Base-by-base conservation (phyloP, 2,113 vertebrate species). In the Phainopepla nitens region DNA sequence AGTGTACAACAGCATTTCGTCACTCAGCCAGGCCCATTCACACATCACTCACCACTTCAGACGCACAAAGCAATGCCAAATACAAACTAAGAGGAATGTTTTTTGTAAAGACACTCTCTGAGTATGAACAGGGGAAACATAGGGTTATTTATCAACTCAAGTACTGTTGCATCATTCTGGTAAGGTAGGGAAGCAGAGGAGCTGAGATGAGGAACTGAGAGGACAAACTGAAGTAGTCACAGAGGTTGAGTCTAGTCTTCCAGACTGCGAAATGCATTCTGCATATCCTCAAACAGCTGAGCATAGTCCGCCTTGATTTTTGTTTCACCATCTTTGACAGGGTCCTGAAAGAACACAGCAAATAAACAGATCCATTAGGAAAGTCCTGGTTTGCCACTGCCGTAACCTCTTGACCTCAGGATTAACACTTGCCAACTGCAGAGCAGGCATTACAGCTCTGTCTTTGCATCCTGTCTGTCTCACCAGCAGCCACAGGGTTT, bases 221-320 rank as follows among this genome's bases (percentile, higher is more conserved):
- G 95, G 93, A 90, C 84, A 90, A 91, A 95, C 33, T 80, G 89
- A 95, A 94, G 86, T 92, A 96, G 91, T 94, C 87, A 60, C 85
- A 78, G 84, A 96, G 64, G 88, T 58, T 4, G 4, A 96, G 94
- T 89, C 95, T 98, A 99, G 91, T 99, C 99, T 97, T 99, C 99
- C 96, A 99, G 98, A 39, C 99, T 99, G 80, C 99, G 99, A 98
- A 99, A 99, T 79, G 98, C 98, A 47, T 99, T 99, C 98, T 99
- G 99, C 99, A 99, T 99, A 94, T 99, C 99, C 97, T 99, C 99
- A 96, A 98, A 94, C 45, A 99, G 99, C 94, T 99, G 99, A 76
- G 98, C 98, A 27, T 99, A 99, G 91, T 99, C 99, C 0, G 97
- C 98, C 97, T 99, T 99, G 92, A 99, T 99, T 97, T 99, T 99